Base-by-base conservation (phyloP, 2,113 vertebrate genomes). In the Antechinus stuartii region DNA sequence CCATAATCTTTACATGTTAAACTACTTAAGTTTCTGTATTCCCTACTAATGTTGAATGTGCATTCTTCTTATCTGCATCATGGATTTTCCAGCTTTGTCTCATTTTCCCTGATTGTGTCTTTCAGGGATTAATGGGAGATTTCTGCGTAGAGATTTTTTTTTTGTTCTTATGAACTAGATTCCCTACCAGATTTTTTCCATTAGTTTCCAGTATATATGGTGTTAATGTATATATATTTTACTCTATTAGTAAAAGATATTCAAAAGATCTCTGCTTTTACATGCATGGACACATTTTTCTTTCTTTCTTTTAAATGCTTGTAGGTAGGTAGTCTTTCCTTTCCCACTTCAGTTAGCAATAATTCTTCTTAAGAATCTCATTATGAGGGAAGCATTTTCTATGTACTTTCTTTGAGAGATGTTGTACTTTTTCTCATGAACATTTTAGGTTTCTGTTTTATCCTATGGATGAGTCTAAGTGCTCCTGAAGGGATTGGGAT, bases 41-140 rank as follows among this genome's bases (percentile, higher is more conserved):
- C 5, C n/a, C 57, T 23, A 42, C 19, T 98, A 94, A 97, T 96
- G 93, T 93, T 93, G 24, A 27, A 7, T 68, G 76, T 97, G 52
- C 61, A 50, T 96, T 55, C 96, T 96, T 90, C 95, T 92, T 95
- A 11, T 91, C 95, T 95, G 96, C 93, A 94, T 95, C 96, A 91
- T 68, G 53, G 52, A 90, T 95, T 95, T 76, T 96, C 84, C 96
- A 93, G 54, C 96, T 93, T 61, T 55, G 96, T 89, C 27, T 89
- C 94, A 68, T 93, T 42, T 90, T 35, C 96, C 97, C 96, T 94
- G 95, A 96, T 97, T 76, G 96, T 95, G 53, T 92, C 52, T 97
- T 97, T 94, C 68, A 94, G 56, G 92, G 95, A 96, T 94, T 95
- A 94, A 47, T 96, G 94, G 95, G 94, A 97, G 91, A 93, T 95